Evolutionary conservation across 1,140 invertebrate species (phyloP), one percentile per base, ranked within the genome.

Genomic region (Neuroterus valhalla): DNA sequence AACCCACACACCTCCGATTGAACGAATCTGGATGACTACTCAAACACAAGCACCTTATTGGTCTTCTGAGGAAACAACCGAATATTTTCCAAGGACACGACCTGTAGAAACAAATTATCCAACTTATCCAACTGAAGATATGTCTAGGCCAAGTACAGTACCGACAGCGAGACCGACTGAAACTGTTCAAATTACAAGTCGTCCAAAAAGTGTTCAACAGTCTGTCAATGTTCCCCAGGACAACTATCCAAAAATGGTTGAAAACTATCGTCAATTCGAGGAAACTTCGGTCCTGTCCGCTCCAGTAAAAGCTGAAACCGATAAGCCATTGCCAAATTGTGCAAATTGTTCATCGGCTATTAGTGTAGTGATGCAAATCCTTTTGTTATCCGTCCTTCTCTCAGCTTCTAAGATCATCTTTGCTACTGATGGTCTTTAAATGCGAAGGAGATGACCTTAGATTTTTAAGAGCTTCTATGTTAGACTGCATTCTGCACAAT

Each of bases 241-340:
- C 0, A 85, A 82, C 2, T 50, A 77, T 2, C 78, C 78, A 0
- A 79, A 85, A 38, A 38, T 78, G 31, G 50, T 86, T 0, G 79
- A 86, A 11, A 83, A 84, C 46, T 87, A 84, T 71, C 70, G 81
- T 11, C 78, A 79, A 68, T 46, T 72, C 12, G 75, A 77, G 2
- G 42, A 12, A 1, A 77, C 74, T 0, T 69, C 77, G 2, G 11
- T 12, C 3, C 17, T 48, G 4, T 68, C 21, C 0, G 75, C 31
- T 23, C 3, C 17, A 5, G 19, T 3, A 46, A 67, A 43, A 15
- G 72, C 11, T 8, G 68, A 70, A 5, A 81, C 78, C 38, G 81
- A 82, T 11, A 82, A 80, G 68, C 75, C 80, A 0, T 10, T 67
- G 19, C 62, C 80, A n/a, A 55, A 78, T 2, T 81, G 81, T 70